phyloP scores from a whole-genome alignment of 2,797 vertebrate species.

The Todus mexicanus region DNA sequence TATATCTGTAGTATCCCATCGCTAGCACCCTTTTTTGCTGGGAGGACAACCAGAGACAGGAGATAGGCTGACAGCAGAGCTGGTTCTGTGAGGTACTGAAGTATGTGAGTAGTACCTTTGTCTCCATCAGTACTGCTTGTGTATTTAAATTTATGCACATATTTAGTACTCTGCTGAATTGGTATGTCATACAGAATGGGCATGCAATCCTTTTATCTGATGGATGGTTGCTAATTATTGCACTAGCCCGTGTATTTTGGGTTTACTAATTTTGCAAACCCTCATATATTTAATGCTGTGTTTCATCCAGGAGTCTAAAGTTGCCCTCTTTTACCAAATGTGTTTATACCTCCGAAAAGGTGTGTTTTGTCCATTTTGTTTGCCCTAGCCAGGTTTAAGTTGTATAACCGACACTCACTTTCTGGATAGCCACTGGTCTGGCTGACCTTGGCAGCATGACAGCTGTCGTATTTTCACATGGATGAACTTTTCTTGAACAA shows the following conservation, averaged over 20 bases:
- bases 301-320: background rate
- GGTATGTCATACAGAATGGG: constrained; percentile 22
- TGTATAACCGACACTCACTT: constrained; percentile 24
- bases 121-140: background rate
- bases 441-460: constrained; percentile 57
- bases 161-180: constrained; percentile 25
- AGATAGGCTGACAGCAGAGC: background rate
- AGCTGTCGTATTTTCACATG: constrained; percentile 67
- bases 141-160: constrained; percentile 41
- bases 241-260: background rate
- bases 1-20: background rate
- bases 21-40: background rate
- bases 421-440: constrained; percentile 28
- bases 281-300: background rate
- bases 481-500: constrained; percentile 68
- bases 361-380: constrained; percentile 2
- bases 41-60: background rate
- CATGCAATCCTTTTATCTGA: constrained; percentile 33
- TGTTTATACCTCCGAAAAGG: constrained; percentile 9
- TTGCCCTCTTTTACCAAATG: background rate
- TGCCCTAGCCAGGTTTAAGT: background rate
- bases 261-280: constrained; percentile 25
- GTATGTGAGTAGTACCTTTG: constrained; percentile 25
- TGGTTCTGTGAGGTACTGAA: background rate
- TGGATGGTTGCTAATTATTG: constrained; percentile 14